These are phyloP conservation scores for Numenius arquata DNA, from an alignment of 2,113 vertebrate species.

Conservation along the genomic window DNA sequence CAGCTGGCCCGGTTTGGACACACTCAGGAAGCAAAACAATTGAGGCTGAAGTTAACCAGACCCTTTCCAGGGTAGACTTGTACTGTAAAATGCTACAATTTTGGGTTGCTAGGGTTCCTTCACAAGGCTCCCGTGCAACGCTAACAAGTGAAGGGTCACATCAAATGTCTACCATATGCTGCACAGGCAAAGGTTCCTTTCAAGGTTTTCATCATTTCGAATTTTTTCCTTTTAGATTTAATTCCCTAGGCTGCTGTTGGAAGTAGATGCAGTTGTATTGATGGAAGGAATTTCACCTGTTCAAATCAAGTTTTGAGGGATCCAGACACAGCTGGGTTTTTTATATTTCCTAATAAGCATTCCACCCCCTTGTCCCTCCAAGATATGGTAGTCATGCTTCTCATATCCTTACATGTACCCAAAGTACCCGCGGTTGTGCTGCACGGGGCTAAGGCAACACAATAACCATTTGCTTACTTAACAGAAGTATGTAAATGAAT, in stretches of 20 bases:
- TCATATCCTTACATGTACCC: background rate
- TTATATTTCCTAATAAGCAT: background rate
- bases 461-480: background rate
- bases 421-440: background rate
- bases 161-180: conserved; percentile 62
- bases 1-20: background rate
- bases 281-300: background rate
- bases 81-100: conserved; percentile 13
- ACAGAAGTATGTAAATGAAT: conserved; percentile 29
- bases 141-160: conserved; percentile 59
- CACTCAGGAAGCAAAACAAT: background rate
- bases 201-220: conserved; percentile 38
- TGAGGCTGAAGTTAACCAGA: conserved; percentile 36
- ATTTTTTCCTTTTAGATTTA: conserved; percentile 38
- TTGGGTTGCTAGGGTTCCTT: conserved; percentile 27
- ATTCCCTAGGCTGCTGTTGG: background rate
- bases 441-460: background rate
- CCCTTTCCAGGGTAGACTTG: background rate
- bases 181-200: conserved; percentile 54
- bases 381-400: background rate
- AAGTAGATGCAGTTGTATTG: background rate
- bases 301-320: background rate
- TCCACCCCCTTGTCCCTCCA: background rate
- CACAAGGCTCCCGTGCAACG: conserved; percentile 60
- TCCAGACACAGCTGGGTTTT: background rate